Conservation (phyloP, 2,113 vertebrate species). For the Sinocyclocheilus maitianheensis region DNA sequence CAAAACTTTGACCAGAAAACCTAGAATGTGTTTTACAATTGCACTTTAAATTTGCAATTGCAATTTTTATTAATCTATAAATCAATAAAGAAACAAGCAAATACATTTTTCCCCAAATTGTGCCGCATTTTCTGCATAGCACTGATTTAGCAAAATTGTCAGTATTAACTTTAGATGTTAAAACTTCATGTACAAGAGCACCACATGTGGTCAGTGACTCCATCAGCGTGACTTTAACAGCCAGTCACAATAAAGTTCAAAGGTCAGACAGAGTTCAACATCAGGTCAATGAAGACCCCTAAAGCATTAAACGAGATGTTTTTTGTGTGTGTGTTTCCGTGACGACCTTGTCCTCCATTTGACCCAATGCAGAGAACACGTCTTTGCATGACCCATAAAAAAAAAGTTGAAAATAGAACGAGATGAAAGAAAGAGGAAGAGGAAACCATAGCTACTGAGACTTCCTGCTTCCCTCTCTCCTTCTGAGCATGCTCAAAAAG, state of each 20-base stretch:
- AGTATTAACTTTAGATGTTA: not conserved
- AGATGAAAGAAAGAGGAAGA: constrained; percentile 28
- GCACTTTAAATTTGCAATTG: no score
- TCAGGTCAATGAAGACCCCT: constrained; percentile 20
- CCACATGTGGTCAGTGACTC: not conserved
- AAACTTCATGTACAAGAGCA: not conserved
- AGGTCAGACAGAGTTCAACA: constrained; percentile 29
- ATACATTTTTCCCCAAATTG: no score
- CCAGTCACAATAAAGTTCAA: not conserved
- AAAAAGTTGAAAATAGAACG: not conserved
- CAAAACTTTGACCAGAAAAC: no score
- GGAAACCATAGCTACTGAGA: constrained; percentile 12
- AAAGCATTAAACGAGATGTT: not conserved
- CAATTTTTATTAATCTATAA: no score
- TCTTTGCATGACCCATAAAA: constrained; percentile 45
- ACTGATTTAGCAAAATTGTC: not conserved
- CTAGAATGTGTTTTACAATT: no score
- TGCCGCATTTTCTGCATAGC: not conserved
- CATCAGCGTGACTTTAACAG: not conserved
- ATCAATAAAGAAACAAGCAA: no score
- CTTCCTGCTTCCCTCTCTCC: constrained; percentile 40
- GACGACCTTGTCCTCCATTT: not conserved
- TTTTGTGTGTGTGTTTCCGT: not conserved
- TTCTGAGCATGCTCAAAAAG: not conserved
- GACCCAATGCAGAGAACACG: not conserved